Base-by-base conservation (phyloP, 1,140 invertebrate genomes). In the Drosophila dunni region DNA sequence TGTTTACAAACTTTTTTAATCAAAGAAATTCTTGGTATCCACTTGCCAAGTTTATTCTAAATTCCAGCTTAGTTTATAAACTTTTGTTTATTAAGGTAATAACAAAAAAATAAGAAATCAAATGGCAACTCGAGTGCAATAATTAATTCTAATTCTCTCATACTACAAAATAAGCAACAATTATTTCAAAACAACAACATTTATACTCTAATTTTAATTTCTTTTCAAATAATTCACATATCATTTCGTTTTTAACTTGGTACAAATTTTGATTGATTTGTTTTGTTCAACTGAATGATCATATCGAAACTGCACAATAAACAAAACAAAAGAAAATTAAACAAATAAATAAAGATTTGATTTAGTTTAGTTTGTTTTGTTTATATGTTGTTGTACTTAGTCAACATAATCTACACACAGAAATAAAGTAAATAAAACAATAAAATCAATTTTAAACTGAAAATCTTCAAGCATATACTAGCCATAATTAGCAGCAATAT, bases 121-220 rank as follows among this genome's bases (percentile, higher is more conserved):
- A 89, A 84, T 77, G 56, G 77, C 68, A 88, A 88, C 58, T 65
- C 63, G 68, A 80, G 84, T 89, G 84, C 84, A 89, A 89, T 89
- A 89, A 84, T 76, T 89, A 84, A 73, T 78, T 84, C 53, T 83
- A 86, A 76, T 70, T 70, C 56, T 36, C 54, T 62, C 40, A n/a
- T 34, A 38, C 34, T 63, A 51, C 50, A 62, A 61, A 7, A 38
- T 84, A 81, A 67, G 67, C 64, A 75, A 70, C 78, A 63, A 67
- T 46, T 60, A 53, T 33, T 15, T 29, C 10, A 48, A 20, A 63
- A 33, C n/a, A 65, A 24, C 38, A 50, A 42, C 17, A 50, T 15
- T 42, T 29, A 44, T 45, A 50, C 9, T 42, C n/a, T 58, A 11
- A 36, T 65, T 29, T 3, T 5, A 29, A 29, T 50, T 36, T 15